Base-by-base conservation (phyloP, 2,888 invertebrate species). In the Euplagia quadripunctaria region DNA sequence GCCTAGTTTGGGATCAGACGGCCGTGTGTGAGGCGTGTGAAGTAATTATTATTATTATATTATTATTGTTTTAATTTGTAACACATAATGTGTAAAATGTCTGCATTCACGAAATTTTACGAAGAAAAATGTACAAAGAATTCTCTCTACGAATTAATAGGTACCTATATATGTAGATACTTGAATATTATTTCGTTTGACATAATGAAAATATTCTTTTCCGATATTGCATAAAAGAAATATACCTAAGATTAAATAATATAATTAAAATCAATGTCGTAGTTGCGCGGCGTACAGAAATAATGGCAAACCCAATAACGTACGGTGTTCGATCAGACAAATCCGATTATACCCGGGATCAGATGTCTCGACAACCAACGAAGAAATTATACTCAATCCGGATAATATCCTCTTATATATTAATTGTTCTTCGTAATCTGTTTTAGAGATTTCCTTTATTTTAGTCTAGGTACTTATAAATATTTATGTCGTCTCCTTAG, bases 241-340 rank as follows among this genome's bases (percentile, higher is more conserved):
- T 65, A 65, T 20, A 31, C 31, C 31, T 1, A 66, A 52, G 7
- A 68, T 55, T 49, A 84, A 61, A 79, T 82, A 90, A 93, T 93
- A 86, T 87, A 87, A 94, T 93, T 93, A 94, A 94, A 95, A 94
- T 95, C 95, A 94, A 95, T 93, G 94, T 94, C 88, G 31, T 85
- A 85, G 90, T 89, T 88, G 88, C 88, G 85, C 85, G 88, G 82
- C 85, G 88, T 87, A 90, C 86, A 88, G 89, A 92, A 93, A 92
- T 93, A 94, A 92, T 90, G 91, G 92, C 89, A 92, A 94, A 94
- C 90, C 88, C 89, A 93, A 95, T 94, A 95, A 94, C 79, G 85
- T 76, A 85, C 89, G 86, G 91, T 89, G 91, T 91, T 94, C 94
- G 94, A 95, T 94, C 94, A 93, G 92, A 82, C 89, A 91, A 95